These are phyloP conservation scores for Chrysogorgia sp. DNA, from an alignment of 92 coral and sea anemone species.

Conservation along the genomic window DNA sequence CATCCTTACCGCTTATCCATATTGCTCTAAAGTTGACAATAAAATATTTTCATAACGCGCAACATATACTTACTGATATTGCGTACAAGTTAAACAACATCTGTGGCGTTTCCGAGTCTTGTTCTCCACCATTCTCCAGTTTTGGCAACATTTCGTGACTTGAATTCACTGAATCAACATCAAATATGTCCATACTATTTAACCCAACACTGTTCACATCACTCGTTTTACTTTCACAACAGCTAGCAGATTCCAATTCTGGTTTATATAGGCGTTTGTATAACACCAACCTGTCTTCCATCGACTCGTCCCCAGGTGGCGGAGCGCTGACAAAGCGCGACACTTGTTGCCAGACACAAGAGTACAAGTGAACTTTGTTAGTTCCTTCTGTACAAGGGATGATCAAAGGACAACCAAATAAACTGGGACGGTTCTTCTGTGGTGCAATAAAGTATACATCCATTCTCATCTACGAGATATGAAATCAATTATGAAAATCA, in stretches of 20 bases:
- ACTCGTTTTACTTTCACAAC: slow-evolving; percentile 7
- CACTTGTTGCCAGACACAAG: slow-evolving; percentile 90
- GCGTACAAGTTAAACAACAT: slow-evolving; percentile 84
- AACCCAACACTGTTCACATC: slow-evolving; percentile 12
- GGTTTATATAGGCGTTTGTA: not conserved
- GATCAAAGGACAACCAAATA: slow-evolving; percentile 91
- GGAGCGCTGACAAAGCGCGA: slow-evolving; percentile 91
- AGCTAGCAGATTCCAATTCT: slow-evolving; percentile 31
- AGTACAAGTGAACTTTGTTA: slow-evolving; percentile 80
- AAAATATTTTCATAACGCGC: too few relatives aligned
- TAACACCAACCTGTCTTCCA: slow-evolving; percentile 22
- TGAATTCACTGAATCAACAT: slow-evolving; percentile 7
- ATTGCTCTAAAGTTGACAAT: too few relatives aligned
- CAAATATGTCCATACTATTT: slow-evolving; percentile 21
- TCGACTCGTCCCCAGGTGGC: slow-evolving; percentile 82
- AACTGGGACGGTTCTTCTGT: slow-evolving; percentile 94
- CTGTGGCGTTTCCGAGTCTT: slow-evolving; percentile 53
- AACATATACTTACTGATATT: slow-evolving; percentile 82
- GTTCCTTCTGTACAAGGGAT: slow-evolving; percentile 84
- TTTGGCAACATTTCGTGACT: not conserved
- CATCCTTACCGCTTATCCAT: too few relatives aligned
- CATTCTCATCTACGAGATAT: slow-evolving; percentile 69
- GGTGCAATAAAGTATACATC: slow-evolving; percentile 96
- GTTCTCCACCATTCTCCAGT: not conserved
- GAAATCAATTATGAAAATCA: not conserved